Base-by-base conservation (phyloP, 2,113 vertebrate species). In the Caracal caracal region DNA sequence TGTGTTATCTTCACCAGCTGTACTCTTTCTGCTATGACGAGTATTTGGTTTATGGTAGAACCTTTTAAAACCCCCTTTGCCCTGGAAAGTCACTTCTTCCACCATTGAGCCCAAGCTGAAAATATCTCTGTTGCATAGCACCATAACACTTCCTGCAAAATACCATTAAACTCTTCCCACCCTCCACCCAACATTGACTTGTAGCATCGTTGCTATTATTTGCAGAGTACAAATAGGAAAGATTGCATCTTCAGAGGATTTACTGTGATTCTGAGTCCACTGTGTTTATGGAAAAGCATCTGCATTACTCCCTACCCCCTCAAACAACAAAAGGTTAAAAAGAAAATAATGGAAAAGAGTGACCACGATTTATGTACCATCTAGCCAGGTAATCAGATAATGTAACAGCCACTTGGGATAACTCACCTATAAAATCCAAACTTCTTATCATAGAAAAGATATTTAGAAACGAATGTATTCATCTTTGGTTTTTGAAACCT, bases 91-190 rank as follows among this genome's bases (percentile, higher is more conserved):
- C 85, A 84, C 81, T 91, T 90, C 88, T 97, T 93, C 84, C 75
- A 76, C 63, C 22, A 6, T 56, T 68, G 63, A 93, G 40, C 80
- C 89, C 88, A 59, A 88, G 59, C 95, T 88, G 85, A 95, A 96
- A 95, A 90, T 89, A 94, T 70, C 88, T 87, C 79, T 49, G 66
- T 94, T 97, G 96, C 65, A 26, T 82, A 94, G 88, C 81, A 94
- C 59, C 51, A 0, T 83, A 88, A 63, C 71, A 90, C 78, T 95
- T 95, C 56, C 93, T 97, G 73, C 93, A 97, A 79, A 96, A 87
- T 75, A 73, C 49, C 66, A 15, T 70, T 75, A 47, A 95, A 61
- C 73, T 59, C 40, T 53, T 94, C 51, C 88, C 73, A 82, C 83
- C 47, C 88, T 97, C 73, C 75, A 66, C 81, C 89, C 85, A 93